Evolutionary conservation across 2,888 invertebrate genomes (phyloP), one percentile per base, ranked within the genome.

Genomic region (Eupithecia abbreviata): DNA sequence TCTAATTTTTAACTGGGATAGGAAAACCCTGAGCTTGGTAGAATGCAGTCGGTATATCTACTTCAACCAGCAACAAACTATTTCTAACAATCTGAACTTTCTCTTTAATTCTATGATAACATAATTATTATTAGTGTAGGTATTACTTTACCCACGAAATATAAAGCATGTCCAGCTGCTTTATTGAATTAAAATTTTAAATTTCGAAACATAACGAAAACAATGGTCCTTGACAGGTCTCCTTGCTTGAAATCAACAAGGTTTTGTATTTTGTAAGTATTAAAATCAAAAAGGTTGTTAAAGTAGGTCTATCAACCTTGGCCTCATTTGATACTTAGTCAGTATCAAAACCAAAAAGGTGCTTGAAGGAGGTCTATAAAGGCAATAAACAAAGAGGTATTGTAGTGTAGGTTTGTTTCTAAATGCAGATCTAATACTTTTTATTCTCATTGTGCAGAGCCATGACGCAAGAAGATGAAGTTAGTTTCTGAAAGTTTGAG

Each of bases 1-100:
- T 80, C 78, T 77, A 79, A 80, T 81, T 79, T 77, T 79, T 77
- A 75, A 49, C 49, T 74, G 43, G 69, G 74, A 70, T 72, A 76
- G 73, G 55, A 79, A 76, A 77, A 79, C 74, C 68, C 71, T 71
- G 78, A 69, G 68, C 65, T 77, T 9, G 51, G 51, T 7, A 62
- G 55, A 58, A 58, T 67, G 65, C 66, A 73, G 7, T 15, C 13
- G 15, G 1, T 51, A 51, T 4, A 51, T 51, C 51, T 51, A 51
- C n/a, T 51, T 5, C 15, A 51, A 51, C 51, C 5, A 51, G n/a
- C 51, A 51, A 51, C 6, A 51, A 15, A 5, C 51, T 51, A 51
- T 51, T 51, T 2, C 4, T 49, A 10, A 12, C 15, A 15, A 15
- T 15, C 51, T 51, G 15, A 51, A 13, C 15, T 49, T 43, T 43